Evolutionary conservation across 2,113 vertebrate species (phyloP), one percentile per base, ranked within the genome.

Genomic region (Ascaphus truei): DNA sequence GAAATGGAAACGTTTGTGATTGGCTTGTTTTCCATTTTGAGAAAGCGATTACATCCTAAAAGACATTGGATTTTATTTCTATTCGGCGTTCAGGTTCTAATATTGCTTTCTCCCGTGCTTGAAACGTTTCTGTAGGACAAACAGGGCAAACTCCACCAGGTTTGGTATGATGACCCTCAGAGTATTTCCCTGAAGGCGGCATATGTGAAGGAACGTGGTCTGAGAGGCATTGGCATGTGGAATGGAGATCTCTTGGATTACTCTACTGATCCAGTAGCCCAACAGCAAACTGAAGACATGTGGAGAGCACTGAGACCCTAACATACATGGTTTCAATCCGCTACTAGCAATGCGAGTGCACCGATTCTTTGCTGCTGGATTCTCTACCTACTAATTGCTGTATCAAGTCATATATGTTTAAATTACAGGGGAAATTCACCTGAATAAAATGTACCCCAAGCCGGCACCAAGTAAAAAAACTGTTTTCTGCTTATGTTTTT

Each of bases 201-300:
- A 0, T 87, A 85, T n/a, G 80, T 91, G 52, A 85, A 78, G 72
- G 72, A 75, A 1, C 83, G 59, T 61, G 90, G 87, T 16, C 77
- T 99, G 71, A 85, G 89, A n/a, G 96, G 96, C 33, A 89, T 95
- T 39, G 96, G 97, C 59, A 94, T 96, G 95, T 99, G 96, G 97
- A 94, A 96, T 20, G 93, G 87, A 68, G 88, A 96, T 76, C 87
- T 91, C 71, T 89, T 98, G 37, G 90, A 97, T 82, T 96, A 98
- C 79, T 89, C 89, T 1, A 52, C 62, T 34, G 83, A 91, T 31
- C 16, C 83, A 7, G 62, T 72, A 29, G 91, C 91, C 53, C 79
- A 77, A 78, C 73, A 91, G 67, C 94, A 98, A 84, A 92, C 90
- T 1, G 41, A 79, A 51, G 83, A 80, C 71, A 98, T 98, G 97